Percentiles rank a stretch among this genome's conserved stretches.
These are phyloP conservation scores for Sepiola atlantica DNA, from an alignment of 2,888 invertebrate genomes.

Conservation along the genomic window DNA sequence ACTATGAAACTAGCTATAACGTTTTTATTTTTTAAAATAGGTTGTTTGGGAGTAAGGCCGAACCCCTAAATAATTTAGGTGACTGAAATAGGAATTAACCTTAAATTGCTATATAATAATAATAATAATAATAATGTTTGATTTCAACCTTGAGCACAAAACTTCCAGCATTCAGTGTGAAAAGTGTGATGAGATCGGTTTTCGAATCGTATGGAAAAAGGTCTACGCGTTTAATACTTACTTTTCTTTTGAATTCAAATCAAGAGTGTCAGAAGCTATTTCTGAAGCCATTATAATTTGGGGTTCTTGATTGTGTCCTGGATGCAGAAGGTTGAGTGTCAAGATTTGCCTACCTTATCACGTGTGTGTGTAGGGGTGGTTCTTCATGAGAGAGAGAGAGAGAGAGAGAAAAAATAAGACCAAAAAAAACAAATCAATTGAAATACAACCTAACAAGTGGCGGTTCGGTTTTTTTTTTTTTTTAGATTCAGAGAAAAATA, in stretches of 20 bases:
- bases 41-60: too few relatives aligned
- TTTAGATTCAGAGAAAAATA: neutral
- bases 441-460: slow-evolving; percentile 23
- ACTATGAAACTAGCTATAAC: too few relatives aligned
- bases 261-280: neutral
- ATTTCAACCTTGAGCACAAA: slow-evolving; percentile 11
- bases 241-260: slow-evolving; percentile 20
- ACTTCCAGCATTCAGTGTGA: slow-evolving; percentile 32
- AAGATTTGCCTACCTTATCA: slow-evolving; percentile 13
- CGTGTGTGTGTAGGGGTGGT: neutral
- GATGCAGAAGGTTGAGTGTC: slow-evolving; percentile 8
- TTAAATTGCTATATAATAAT: too few relatives aligned
- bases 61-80: too few relatives aligned
- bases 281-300: slow-evolving; percentile 32
- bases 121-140: neutral
- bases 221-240: neutral
- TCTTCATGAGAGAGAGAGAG: slow-evolving; percentile 32
- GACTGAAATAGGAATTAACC: too few relatives aligned
- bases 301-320: neutral
- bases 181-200: neutral
- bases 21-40: too few relatives aligned
- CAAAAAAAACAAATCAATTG: neutral
- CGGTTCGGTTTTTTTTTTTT: too few relatives aligned
- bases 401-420: neutral
- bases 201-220: neutral